Evolutionary conservation across 2,797 vertebrate species (phyloP), one percentile per base, ranked within the genome.

Genomic region (Lates japonicus): DNA sequence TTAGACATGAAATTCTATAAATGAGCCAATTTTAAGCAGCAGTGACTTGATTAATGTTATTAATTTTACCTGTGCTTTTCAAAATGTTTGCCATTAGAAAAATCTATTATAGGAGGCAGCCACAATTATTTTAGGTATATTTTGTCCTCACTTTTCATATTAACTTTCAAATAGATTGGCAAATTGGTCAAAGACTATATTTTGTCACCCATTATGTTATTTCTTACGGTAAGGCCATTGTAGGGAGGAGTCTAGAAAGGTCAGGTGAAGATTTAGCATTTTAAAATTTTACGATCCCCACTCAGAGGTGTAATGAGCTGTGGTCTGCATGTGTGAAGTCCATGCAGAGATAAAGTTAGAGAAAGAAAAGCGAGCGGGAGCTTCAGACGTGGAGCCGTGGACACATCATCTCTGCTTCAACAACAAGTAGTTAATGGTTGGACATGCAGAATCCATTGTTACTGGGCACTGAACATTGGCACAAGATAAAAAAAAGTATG

Each of bases 41-140:
- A 76, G 39, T 51, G 46, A 68, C 54, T 66, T 76, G 51, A 89
- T 81, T 78, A 44, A 81, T 72, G 59, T 55, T 60, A 58, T 68
- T 74, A 8, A 81, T 79, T 81, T 72, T 55, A 60, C 37, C 51
- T 29, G 35, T 49, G 31, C 33, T 62, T 71, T 83, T 68, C 16
- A 70, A 76, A 72, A 63, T 35, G 55, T 71, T 81, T 77, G 16
- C 49, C 41, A 31, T 74, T 41, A 25, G 31, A 55, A 79, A 60
- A 42, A 17, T 78, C 17, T 52, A 22, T 70, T 69, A 31, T 29
- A 46, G n/a, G 35, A 74, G 66, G 68, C n/a, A 67, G 33, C 48
- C 65, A 11, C 55, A 60, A 29, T 59, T 44, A 42, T 57, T 69
- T 72, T 61, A 59, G 69, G 31, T 42, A 59, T 59, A 37, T 68